A percentile compares a stretch with the other conserved stretches of the same genome.
Evolutionary conservation across 2,888 invertebrate genomes (phyloP).

Genomic region (Yponomeuta cagnagella): DNA sequence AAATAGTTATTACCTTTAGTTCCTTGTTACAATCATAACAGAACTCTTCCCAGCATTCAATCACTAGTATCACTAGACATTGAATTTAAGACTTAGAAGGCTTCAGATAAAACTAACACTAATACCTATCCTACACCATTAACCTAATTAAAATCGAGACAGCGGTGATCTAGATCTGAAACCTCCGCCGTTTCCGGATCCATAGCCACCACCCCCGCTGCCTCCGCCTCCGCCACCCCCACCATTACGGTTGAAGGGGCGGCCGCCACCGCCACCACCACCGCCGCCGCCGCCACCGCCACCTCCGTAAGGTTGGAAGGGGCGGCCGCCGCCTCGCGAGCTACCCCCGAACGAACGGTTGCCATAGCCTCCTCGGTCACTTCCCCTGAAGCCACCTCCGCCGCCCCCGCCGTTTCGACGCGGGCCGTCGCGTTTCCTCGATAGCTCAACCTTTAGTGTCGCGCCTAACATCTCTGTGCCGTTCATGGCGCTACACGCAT

Average conservation of each 20-base stretch:
- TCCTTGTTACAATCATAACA: conserved; percentile 50
- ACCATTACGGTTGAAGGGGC: conserved; percentile 75
- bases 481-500: conserved; percentile 91
- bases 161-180: conserved; percentile 72
- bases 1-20: conserved; percentile 47
- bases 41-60: conserved; percentile 67
- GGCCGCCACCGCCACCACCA: conserved; percentile 49
- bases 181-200: conserved; percentile 58
- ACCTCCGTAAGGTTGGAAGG: conserved; percentile 75
- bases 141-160: conserved; percentile 64
- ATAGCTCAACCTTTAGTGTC: conserved; percentile 91
- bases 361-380: conserved; percentile 59
- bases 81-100: conserved; percentile 73
- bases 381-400: conserved; percentile 60
- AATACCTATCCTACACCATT: conserved; percentile 68
- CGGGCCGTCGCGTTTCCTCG: conserved; percentile 85
- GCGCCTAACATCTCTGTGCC: conserved; percentile 91
- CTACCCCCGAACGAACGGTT: conserved; percentile 69
- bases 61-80: conserved; percentile 63
- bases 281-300: conserved; percentile 59
- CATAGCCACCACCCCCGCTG: conserved; percentile 48
- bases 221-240: conserved; percentile 64
- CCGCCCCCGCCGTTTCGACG: conserved; percentile 78
- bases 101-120: conserved; percentile 75
- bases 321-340: conserved; percentile 67